A percentile compares a stretch with the other conserved stretches of the same genome.
Evolutionary conservation across 2,888 invertebrate genomes (phyloP).

Genomic region (Brachyptera risi): DNA sequence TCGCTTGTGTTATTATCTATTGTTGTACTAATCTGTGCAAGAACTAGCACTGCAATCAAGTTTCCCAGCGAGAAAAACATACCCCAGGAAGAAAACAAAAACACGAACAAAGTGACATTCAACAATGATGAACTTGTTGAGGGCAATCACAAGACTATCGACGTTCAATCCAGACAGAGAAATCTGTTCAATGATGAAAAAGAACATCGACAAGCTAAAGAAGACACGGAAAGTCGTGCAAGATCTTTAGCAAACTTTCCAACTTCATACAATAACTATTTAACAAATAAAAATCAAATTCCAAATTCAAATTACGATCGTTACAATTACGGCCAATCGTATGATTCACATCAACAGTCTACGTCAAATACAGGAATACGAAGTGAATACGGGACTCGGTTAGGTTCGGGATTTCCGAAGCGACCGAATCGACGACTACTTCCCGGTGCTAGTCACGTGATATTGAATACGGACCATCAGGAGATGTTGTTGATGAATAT

Average conservation of each 20-base stretch:
- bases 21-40: no score
- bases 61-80: no score
- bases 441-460: background rate
- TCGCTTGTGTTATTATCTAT: no score
- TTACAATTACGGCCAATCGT: background rate
- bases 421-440: background rate
- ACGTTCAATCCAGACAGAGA: no score
- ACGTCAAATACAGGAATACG: background rate
- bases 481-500: conserved; percentile 22
- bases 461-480: conserved; percentile 15
- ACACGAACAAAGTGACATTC: no score
- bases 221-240: no score
- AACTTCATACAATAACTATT: conserved; percentile 2
- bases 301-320: conserved; percentile 6
- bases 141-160: no score
- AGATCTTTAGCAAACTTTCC: background rate
- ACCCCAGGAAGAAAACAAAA: no score
- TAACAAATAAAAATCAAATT: background rate
- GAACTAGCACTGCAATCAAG: background rate
- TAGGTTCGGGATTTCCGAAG: background rate
- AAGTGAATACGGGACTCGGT: background rate
- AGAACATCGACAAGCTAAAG: no score
- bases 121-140: no score
- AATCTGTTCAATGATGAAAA: no score
- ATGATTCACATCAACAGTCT: no score